Base-by-base conservation (phyloP, 92 coral and sea anemone genomes). In the Meandrina meandrites region DNA sequence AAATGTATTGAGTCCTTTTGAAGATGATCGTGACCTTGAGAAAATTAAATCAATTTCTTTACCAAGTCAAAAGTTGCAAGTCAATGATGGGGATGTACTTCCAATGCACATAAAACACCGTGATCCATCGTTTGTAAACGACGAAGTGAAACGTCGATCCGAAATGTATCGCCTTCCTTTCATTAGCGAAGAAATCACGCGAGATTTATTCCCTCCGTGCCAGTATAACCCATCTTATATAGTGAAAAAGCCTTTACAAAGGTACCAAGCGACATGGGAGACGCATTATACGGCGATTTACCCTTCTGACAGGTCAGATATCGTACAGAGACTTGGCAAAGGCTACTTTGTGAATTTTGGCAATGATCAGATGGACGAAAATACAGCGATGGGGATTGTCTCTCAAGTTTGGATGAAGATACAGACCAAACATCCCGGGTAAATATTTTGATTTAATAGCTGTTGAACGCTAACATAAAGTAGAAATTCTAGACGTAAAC, bases 191-290 rank as follows among this genome's bases (percentile, higher is more conserved):
- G 56, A 80, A 24, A 79, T 80, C 47, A 70, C 90, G 18, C 79
- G 86, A 4, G 80, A 90, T 58, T 79, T 96, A 17, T 93, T 96
- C 47, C 93, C 96, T 27, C 13, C 66, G 15, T 93, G 96, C 54
- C 80, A 75, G 19, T 90, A 93, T 75, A 85, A 71, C 30, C 95
- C 95, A 34, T 87, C 92, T 60, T 79, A 89, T 51, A 79, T 86
- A 16, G 83, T 92, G 18, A 88, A 66, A 53, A 48, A 31, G 12
- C 83, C 88, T 57, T 48, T 76, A 57, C 30, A 42, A 48, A 82
- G 92, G 34, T 96, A 92, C 85, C 91, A 82, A 17, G 84, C 94
- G 0, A 80, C 76, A 16, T 96, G 98, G 98, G 96, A 93, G 90
- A 86, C 81, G 22, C 94, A 89, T 57, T 96, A 96, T 72, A 87